Evolutionary conservation across 2,888 invertebrate genomes (phyloP).

Genomic region (Drosophila koepferae): DNA sequence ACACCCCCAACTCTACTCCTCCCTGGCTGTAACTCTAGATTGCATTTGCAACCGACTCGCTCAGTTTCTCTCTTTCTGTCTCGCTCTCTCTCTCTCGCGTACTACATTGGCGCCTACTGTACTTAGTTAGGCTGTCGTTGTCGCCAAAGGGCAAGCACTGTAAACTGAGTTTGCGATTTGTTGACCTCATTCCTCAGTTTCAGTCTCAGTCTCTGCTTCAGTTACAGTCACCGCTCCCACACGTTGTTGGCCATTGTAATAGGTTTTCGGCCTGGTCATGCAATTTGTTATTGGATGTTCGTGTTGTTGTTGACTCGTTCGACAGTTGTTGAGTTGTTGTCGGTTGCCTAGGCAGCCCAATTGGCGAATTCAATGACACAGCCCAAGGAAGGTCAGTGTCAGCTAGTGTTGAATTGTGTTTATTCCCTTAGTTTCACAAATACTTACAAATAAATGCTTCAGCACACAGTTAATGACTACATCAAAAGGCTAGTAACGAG

Average conservation of each 20-base stretch:
- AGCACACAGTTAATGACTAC: slow-evolving; percentile 1
- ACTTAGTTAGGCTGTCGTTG: slow-evolving; percentile 40
- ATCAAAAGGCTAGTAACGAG: not conserved
- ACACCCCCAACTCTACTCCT: not conserved
- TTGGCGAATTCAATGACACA: slow-evolving; percentile 60
- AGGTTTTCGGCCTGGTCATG: slow-evolving; percentile 28
- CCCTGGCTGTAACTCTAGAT: not conserved
- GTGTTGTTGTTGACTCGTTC: not conserved
- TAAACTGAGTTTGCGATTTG: slow-evolving; percentile 45
- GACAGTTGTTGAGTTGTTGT: slow-evolving; percentile 3
- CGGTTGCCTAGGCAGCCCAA: slow-evolving; percentile 49
- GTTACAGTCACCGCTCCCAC: not conserved
- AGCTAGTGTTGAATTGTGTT: not conserved
- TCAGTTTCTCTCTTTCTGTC: not conserved
- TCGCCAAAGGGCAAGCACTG: slow-evolving; percentile 33
- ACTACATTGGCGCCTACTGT: slow-evolving; percentile 66
- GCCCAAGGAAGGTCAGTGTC: slow-evolving; percentile 51
- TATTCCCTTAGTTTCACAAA: not conserved
- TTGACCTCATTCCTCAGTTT: slow-evolving; percentile 61
- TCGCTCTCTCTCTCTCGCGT: slow-evolving; percentile 13
- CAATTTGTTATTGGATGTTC: slow-evolving; percentile 18
- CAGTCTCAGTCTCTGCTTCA: not conserved
- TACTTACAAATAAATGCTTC: not conserved
- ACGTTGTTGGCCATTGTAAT: slow-evolving; percentile 7
- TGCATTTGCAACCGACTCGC: slow-evolving; percentile 60